Percentiles rank a stretch among this genome's conserved stretches.
Evolutionary conservation across 2,888 invertebrate genomes (phyloP).

Genomic region (Drosophila trichaetosa): DNA sequence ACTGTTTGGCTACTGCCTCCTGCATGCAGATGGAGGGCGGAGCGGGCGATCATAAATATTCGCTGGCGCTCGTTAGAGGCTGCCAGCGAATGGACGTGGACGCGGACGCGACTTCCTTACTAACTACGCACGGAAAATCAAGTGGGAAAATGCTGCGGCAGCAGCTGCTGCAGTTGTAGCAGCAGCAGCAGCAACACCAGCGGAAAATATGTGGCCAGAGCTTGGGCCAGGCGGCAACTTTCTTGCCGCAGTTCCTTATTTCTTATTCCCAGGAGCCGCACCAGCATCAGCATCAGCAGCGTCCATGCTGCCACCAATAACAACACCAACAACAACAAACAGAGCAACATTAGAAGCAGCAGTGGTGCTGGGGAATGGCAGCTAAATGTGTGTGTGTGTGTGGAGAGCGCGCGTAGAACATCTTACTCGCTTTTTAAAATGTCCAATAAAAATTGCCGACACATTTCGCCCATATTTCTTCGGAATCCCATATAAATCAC

Average conservation of each 20-base stretch:
- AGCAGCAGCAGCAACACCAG: conserved; percentile 43
- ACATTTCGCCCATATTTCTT: conserved; percentile 86
- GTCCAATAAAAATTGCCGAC: conserved; percentile 86
- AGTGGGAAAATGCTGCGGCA: conserved; percentile 76
- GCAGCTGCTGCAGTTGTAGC: conserved; percentile 46
- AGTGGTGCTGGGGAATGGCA: conserved; percentile 15
- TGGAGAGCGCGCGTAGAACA: conserved; percentile 78
- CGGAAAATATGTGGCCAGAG: conserved; percentile 64
- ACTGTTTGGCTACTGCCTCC: conserved; percentile 24
- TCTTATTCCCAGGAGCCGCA: conserved; percentile 79
- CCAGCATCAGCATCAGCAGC: conserved; percentile 27
- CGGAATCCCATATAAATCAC: conserved; percentile 86
- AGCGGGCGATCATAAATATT: conserved; percentile 81
- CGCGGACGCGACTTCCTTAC: conserved; percentile 77
- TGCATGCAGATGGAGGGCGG: conserved; percentile 29
- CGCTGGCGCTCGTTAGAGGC: conserved; percentile 80
- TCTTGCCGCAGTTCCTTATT: conserved; percentile 77
- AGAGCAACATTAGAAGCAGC: conserved; percentile 50
- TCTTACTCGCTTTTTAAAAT: conserved; percentile 86
- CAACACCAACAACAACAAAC: conserved; percentile 39
- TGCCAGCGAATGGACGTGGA: conserved; percentile 70
- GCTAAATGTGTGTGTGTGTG: conserved; percentile 12
- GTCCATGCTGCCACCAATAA: conserved; percentile 34
- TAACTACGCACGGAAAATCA: conserved; percentile 80
- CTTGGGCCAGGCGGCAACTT: conserved; percentile 54